Conservation (phyloP, 2,888 invertebrate genomes). For the Chamaedrilus cognettii region DNA sequence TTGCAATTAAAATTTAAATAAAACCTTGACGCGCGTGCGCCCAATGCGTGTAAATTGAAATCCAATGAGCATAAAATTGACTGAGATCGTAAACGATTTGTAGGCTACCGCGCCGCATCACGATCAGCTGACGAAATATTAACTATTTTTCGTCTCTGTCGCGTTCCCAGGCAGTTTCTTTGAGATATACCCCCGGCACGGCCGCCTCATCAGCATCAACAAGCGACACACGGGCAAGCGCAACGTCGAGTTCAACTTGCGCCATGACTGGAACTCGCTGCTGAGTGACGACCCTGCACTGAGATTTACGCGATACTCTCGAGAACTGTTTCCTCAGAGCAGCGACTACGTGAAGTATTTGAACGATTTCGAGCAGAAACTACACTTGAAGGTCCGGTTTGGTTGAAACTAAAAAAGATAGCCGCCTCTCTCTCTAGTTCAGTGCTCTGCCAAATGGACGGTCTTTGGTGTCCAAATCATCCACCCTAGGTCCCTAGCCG, state of each 20-base stretch:
- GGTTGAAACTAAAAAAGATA: too few species aligned
- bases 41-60: too few species aligned
- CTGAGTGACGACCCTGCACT: conserved; percentile 52
- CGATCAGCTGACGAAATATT: too few species aligned
- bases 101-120: too few species aligned
- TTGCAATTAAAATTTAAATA: too few species aligned
- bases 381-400: conserved; percentile 44
- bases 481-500: too few species aligned
- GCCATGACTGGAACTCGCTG: conserved; percentile 61
- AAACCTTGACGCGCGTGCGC: too few species aligned
- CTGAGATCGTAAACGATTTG: too few species aligned
- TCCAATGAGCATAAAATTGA: too few species aligned
- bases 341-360: conserved; percentile 54
- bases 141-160: background rate
- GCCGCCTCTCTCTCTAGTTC: too few species aligned
- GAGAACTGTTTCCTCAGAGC: conserved; percentile 50
- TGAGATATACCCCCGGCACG: conserved; percentile 56
- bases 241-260: conserved; percentile 59
- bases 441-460: too few species aligned
- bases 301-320: conserved; percentile 43
- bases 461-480: too few species aligned
- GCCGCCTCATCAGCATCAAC: conserved; percentile 60
- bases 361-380: conserved; percentile 49
- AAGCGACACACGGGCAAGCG: conserved; percentile 57
- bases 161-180: conserved; percentile 54